Evolutionary conservation across 2,888 invertebrate species (phyloP).

Genomic region (Merodon equestris): DNA sequence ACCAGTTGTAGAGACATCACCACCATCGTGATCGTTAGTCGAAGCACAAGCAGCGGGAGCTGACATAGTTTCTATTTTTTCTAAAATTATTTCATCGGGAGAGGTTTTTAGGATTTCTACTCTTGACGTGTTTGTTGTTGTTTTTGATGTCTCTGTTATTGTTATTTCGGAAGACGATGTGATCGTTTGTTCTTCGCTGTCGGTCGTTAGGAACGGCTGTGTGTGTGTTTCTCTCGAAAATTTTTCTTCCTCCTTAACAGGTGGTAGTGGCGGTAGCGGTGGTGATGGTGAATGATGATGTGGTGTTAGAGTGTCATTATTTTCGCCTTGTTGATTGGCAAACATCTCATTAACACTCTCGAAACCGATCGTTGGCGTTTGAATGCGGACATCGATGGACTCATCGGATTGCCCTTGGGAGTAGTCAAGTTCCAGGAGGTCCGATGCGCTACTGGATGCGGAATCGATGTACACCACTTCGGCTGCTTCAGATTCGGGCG

Average conservation of each 20-base stretch:
- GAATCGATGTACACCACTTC: conserved; percentile 86
- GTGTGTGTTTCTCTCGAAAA: conserved; percentile 14
- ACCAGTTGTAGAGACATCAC: conserved; percentile 18
- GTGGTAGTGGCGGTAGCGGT: conserved; percentile 43
- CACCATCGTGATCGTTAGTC: conserved; percentile 15
- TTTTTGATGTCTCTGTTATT: conserved; percentile 28
- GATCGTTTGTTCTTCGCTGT: conserved; percentile 28
- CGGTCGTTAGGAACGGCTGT: conserved; percentile 17
- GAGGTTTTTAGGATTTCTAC: not conserved
- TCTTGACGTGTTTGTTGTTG: conserved; percentile 29
- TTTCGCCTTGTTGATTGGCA: conserved; percentile 30
- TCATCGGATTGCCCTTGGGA: conserved; percentile 70
- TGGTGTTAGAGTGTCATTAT: conserved; percentile 31
- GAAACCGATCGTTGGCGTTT: conserved; percentile 71
- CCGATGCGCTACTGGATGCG: conserved; percentile 83
- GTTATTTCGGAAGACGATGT: conserved; percentile 21
- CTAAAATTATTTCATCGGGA: conserved; percentile 60
- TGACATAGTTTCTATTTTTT: conserved; percentile 64
- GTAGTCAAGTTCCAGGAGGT: conserved; percentile 81
- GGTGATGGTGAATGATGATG: conserved; percentile 37
- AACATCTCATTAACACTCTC: conserved; percentile 64
- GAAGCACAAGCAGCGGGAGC: conserved; percentile 15
- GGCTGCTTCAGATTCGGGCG: conserved; percentile 81
- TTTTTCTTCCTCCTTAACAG: conserved; percentile 53
- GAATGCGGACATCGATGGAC: conserved; percentile 64